A percentile compares a stretch with the other conserved stretches of the same genome.
Conservation (phyloP, 2,888 invertebrate species). For the Diploptera punctata region DNA sequence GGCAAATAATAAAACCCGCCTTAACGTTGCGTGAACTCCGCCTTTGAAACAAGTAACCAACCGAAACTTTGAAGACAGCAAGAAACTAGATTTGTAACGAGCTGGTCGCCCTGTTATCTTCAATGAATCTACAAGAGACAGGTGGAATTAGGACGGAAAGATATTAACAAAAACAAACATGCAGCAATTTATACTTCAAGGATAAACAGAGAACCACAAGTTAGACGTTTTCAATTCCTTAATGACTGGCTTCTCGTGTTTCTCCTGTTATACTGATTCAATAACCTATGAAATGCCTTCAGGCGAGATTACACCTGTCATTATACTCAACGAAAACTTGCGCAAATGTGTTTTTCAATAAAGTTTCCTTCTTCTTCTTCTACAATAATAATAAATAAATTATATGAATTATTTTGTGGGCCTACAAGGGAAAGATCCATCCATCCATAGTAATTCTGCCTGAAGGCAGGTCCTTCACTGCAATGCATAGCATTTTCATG, state of each 20-base stretch:
- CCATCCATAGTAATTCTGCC: too few species aligned
- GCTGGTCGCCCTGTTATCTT: background rate
- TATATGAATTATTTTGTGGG: too few species aligned
- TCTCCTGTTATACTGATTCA: too few species aligned
- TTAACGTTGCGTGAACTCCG: background rate
- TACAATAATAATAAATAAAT: too few species aligned
- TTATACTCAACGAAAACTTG: too few species aligned
- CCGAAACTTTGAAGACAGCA: background rate
- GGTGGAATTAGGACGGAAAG: background rate
- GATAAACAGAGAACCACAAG: background rate
- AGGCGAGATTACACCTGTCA: too few species aligned
- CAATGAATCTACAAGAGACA: background rate
- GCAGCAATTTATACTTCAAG: background rate
- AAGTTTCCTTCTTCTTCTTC: too few species aligned
- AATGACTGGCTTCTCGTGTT: background rate
- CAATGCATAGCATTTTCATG: too few species aligned
- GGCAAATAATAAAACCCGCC: slow-evolving; percentile 10
- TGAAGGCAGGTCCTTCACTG: too few species aligned
- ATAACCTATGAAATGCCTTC: too few species aligned
- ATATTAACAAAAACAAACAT: background rate
- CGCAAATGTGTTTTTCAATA: too few species aligned
- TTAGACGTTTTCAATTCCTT: background rate
- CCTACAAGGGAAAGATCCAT: too few species aligned
- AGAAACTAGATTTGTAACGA: background rate
- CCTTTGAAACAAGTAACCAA: slow-evolving; percentile 14